Evolutionary conservation across 2,113 vertebrate species (phyloP).

Genomic region (Talpa occidentalis): DNA sequence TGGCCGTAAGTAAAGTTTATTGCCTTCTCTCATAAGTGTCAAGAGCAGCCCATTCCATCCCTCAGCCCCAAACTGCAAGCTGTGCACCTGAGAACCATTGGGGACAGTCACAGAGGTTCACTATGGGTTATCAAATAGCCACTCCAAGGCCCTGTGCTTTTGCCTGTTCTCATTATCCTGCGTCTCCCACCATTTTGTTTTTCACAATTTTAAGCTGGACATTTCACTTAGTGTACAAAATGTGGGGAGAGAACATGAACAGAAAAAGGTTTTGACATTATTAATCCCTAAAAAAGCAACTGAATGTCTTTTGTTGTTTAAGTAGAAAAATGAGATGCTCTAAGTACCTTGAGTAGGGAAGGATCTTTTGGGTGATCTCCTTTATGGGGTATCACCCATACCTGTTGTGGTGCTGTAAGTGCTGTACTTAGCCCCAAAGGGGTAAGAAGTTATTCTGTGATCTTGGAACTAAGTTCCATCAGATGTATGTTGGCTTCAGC

Average conservation of each 20-base stretch:
- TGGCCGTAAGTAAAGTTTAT: background rate
- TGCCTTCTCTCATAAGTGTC: background rate
- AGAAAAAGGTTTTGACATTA: background rate
- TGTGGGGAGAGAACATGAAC: background rate
- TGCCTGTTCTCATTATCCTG: background rate
- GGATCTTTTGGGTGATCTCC: background rate
- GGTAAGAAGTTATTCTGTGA: background rate
- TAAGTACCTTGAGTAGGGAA: background rate
- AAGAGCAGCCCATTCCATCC: background rate
- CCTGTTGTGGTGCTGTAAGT: background rate
- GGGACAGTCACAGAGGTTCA: background rate
- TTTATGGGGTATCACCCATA: accelerated
- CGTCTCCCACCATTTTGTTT: background rate
- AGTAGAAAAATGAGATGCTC: background rate
- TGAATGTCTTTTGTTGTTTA: background rate
- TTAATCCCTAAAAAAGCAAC: background rate
- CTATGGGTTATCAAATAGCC: background rate
- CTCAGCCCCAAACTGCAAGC: background rate
- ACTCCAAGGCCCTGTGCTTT: background rate
- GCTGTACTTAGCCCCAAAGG: background rate
- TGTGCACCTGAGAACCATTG: background rate
- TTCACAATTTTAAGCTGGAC: background rate
- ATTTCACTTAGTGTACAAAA: background rate
- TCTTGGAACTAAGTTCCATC: background rate
- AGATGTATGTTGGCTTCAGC: background rate